Base-by-base conservation (phyloP, 2,797 vertebrate species). In the Gorsachius magnificus region DNA sequence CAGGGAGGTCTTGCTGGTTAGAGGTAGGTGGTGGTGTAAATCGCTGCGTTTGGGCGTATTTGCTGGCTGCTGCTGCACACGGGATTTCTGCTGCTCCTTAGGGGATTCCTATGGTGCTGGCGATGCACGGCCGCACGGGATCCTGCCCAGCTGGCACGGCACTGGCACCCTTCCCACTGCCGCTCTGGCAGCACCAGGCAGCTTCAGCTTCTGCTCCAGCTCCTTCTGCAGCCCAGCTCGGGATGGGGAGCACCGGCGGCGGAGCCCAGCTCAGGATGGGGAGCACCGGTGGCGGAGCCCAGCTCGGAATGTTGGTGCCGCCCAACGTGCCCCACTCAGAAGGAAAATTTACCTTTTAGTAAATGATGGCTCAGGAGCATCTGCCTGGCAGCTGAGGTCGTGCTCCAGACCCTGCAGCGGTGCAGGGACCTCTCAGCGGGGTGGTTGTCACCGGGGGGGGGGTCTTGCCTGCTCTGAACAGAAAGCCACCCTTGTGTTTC, bases 21-120 rank as follows among this genome's bases (percentile, higher is more conserved):
- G 22, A 98, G 99, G 99, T 99, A 99, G 97, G 97, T 93, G 58
- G 18, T 41, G 46, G 31, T 5, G 54, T 13, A 9, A 41, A 4
- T 29, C 5, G 8, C 10, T 15, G 38, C 1, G 10, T 12, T 20
- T 2, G 61, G n/a, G 6, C 5, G 24, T 7, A 2, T 31, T 15
- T 22, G n/a, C 15, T 7, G 57, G 63, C 13, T 5, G 71, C 38
- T 17, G 66, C 57, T 16, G 16, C 6, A 6, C 2, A 10, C 3
- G 13, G 64, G 38, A 11, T 45, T 16, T 19, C 41, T 45, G 56
- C 64, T 35, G n/a, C 29, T 53, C 4, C 4, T 16, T 16, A 41
- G 87, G 58, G 43, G 65, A 13, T 35, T 43, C 35, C 69, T 61
- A 68, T 6, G 24, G 12, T 2, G n/a, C 38, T 20, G 78, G 46